These are phyloP conservation scores for Heliconius melpomene DNA, from an alignment of 1,140 invertebrate species.

Conservation along the genomic window DNA sequence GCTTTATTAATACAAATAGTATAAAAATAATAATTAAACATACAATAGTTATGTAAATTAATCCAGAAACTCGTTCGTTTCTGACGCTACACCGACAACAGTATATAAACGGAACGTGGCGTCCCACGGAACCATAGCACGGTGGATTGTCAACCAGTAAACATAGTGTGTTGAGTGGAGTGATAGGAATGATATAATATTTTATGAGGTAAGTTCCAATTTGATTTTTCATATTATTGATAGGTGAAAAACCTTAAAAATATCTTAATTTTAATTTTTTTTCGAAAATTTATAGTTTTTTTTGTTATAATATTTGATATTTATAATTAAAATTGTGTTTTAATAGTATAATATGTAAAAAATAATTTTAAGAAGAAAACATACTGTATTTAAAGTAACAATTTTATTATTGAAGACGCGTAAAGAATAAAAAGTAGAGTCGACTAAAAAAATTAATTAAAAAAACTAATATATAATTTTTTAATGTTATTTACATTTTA, in stretches of 20 bases:
- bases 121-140: constrained; percentile 1
- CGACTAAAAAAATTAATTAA: background rate
- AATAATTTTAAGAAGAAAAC: too few species aligned
- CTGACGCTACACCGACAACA: background rate
- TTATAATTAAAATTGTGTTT: too few species aligned
- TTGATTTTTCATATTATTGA: background rate
- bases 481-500: background rate
- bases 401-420: background rate
- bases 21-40: background rate
- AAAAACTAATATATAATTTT: background rate
- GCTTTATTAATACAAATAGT: background rate
- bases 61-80: background rate
- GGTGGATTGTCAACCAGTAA: constrained; percentile 1
- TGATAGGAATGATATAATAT: constrained; percentile 14
- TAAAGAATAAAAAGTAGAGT: background rate
- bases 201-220: background rate
- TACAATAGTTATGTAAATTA: background rate
- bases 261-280: background rate
- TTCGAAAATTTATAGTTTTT: background rate
- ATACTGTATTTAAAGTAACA: too few species aligned
- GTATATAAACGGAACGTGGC: background rate
- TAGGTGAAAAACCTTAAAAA: background rate
- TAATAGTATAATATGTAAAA: too few species aligned
- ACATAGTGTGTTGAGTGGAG: background rate
- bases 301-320: background rate